phyloP scores from a whole-genome alignment of 2,888 invertebrate species.

The Drosophila recens region DNA sequence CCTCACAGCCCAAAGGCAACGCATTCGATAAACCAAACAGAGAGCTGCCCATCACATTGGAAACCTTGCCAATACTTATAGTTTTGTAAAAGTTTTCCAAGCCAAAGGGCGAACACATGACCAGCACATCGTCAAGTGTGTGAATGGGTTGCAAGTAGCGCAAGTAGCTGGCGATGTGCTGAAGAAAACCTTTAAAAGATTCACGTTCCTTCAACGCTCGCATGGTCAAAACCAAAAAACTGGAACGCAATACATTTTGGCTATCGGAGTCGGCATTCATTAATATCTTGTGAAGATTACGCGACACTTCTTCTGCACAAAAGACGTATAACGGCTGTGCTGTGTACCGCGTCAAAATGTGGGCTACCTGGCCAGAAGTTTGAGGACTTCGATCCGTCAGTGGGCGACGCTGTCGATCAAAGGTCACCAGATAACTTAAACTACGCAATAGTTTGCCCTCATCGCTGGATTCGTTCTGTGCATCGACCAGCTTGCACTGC shows the following conservation, averaged over 20 bases:
- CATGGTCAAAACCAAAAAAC: constrained; percentile 81
- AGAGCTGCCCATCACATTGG: constrained; percentile 84
- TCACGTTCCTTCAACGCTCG: constrained; percentile 64
- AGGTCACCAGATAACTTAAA: constrained; percentile 82
- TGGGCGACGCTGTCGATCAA: constrained; percentile 73
- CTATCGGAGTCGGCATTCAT: constrained; percentile 51
- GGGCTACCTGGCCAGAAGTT: constrained; percentile 36
- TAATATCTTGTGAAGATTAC: constrained; percentile 77
- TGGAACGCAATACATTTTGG: constrained; percentile 75
- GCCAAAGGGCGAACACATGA: constrained; percentile 84
- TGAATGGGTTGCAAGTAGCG: constrained; percentile 79
- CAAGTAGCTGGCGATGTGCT: constrained; percentile 81
- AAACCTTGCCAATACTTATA: constrained; percentile 84
- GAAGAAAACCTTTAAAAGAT: constrained; percentile 77
- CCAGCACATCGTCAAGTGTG: constrained; percentile 83
- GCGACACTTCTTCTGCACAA: constrained; percentile 79
- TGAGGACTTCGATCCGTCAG: constrained; percentile 37
- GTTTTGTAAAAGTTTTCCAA: constrained; percentile 85
- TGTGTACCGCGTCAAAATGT: constrained; percentile 77
- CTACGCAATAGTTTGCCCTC: constrained; percentile 72
- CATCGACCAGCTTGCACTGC: constrained; percentile 74
- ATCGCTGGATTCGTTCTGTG: constrained; percentile 59
- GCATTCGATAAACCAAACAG: constrained; percentile 83
- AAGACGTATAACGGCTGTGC: constrained; percentile 82
- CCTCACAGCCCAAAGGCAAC: constrained; percentile 83